Conservation (phyloP, 2,797 vertebrate genomes). For the Acanthopagrus latus region DNA sequence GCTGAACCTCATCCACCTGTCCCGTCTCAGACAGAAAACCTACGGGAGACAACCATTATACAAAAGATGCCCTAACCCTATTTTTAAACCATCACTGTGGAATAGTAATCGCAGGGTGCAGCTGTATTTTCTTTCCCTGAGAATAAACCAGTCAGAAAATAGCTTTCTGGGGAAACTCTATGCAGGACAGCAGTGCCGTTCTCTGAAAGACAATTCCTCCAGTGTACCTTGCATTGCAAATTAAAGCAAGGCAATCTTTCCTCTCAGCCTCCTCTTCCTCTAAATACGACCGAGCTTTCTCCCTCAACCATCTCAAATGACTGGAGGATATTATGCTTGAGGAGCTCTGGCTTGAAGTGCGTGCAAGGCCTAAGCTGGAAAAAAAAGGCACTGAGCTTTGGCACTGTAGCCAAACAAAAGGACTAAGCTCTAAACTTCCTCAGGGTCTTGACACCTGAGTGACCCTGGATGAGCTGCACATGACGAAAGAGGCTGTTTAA, state of each 20-base stretch:
- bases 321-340: neutral
- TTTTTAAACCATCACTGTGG: constrained; percentile 7
- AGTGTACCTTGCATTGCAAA: neutral
- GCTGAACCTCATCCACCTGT: constrained; percentile 36
- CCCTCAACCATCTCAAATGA: constrained; percentile 19
- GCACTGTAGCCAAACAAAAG: constrained; percentile 23
- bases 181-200: neutral
- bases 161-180: neutral
- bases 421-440: constrained; percentile 14
- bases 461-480: constrained; percentile 21
- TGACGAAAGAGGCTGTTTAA: constrained; percentile 43
- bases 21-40: constrained; percentile 21
- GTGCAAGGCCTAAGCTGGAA: neutral
- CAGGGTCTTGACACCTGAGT: constrained; percentile 24
- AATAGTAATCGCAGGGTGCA: neutral
- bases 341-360: neutral
- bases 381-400: constrained; percentile 13
- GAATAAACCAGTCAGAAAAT: constrained; percentile 12
- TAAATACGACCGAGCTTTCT: constrained; percentile 11
- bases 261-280: neutral
- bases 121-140: constrained; percentile 3
- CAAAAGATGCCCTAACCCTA: constrained; percentile 16
- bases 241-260: neutral
- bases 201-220: neutral
- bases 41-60: constrained; percentile 23